Percentiles rank a stretch among this genome's conserved stretches.
These are phyloP conservation scores for Onychomys leucogaster DNA, from an alignment of 2,797 vertebrate genomes.

Conservation along the genomic window DNA sequence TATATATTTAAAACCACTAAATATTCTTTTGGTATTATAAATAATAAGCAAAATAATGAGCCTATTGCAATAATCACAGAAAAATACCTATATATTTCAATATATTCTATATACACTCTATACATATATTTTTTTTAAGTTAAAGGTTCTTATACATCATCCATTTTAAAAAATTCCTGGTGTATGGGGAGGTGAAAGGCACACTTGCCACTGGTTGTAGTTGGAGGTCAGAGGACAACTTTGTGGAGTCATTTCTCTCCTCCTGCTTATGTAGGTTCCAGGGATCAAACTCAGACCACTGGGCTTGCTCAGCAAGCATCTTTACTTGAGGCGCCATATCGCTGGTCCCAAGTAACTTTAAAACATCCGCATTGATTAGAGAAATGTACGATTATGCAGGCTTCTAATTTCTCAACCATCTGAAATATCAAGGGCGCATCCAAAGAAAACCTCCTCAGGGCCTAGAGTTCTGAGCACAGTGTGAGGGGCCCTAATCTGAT, in stretches of 20 bases:
- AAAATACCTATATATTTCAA: background rate
- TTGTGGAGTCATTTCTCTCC: background rate
- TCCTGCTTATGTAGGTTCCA: background rate
- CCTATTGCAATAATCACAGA: constrained; percentile 10
- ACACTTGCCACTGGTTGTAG: background rate
- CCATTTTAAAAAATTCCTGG: background rate
- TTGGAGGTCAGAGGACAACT: background rate
- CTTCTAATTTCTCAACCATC: background rate
- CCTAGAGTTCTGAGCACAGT: background rate
- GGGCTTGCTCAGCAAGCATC: background rate
- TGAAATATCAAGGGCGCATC: background rate
- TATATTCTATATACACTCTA: background rate
- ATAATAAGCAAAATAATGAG: constrained; percentile 57
- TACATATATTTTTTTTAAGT: background rate
- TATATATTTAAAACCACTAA: background rate
- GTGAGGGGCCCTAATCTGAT: background rate
- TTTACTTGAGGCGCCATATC: background rate
- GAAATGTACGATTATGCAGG: background rate
- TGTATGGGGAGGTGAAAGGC: too few relatives aligned
- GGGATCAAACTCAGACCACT: background rate
- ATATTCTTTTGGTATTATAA: constrained; percentile 16
- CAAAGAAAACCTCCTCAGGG: background rate
- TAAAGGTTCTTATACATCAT: background rate
- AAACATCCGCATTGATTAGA: constrained; percentile 23
- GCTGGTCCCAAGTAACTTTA: background rate